Evolutionary conservation across 2,113 vertebrate species (phyloP), one percentile per base, ranked within the genome.

Genomic region (Plotosus lineatus): DNA sequence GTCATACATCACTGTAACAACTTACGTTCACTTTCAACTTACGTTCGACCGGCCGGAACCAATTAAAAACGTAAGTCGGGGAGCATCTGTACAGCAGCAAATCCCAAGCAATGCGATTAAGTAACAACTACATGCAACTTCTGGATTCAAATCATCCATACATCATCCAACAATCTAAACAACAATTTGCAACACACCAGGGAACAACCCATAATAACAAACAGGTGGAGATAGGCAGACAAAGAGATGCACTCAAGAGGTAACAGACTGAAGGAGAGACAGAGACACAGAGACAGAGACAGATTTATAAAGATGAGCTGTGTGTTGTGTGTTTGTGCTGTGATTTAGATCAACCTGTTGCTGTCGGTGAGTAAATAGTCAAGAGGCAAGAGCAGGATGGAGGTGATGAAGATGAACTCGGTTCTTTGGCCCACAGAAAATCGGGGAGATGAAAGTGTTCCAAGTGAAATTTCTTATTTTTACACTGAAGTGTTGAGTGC

Each of bases 341-440:
- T 86, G 63, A 93, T 95, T 77, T 92, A 98, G 98, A 91, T 99
- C 84, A 98, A 95, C 87, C 91, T 99, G 40, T 89, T 97, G 80
- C 88, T 99, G 75, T 97, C 95, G 0, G 88, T 95, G 86, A 94
- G 95, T 86, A 97, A 98, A 79, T 98, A 96, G 90, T 21, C 0
- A 10, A 23, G 58, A n/a, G n/a, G 58, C 26, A 26, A 28, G 44
- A 31, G 17, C 51, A 31, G 0, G 38, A 15, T 58, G 36, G 36
- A 75, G 11, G 8, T 10, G 36, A 58, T 23, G 21, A 38, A 26
- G 33, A 55, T n/a, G n/a, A 73, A 33, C 4, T 21, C 1, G 28
- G 23, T 4, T 71, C n/a, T 46, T 71, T 11, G 17, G n/a, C 21
- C 50, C 23, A 0, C 14, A 19, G 51, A 38, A 1, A 23, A 40